phyloP scores from a whole-genome alignment of 1,140 invertebrate genomes.

The Batillaria attramentaria region DNA sequence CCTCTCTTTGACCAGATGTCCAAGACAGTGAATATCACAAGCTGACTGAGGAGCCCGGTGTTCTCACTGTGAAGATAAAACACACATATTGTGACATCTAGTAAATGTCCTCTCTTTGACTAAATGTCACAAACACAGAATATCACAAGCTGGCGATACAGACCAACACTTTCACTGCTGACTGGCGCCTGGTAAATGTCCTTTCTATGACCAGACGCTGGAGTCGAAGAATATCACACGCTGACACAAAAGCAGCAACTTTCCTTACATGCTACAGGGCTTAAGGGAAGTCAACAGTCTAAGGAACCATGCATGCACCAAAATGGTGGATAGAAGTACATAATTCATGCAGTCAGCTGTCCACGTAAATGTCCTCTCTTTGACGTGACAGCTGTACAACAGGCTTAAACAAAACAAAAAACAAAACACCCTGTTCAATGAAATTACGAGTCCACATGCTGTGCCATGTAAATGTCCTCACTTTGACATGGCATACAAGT shows the following conservation, averaged over 20 bases:
- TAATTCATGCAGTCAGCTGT: too few species aligned
- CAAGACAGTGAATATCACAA: too few species aligned
- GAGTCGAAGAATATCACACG: too few species aligned
- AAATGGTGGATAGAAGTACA: not conserved
- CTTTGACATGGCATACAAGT: slow-evolving; percentile 6
- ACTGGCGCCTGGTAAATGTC: slow-evolving; percentile 19
- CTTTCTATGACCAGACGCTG: slow-evolving; percentile 24
- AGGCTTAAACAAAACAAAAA: not conserved
- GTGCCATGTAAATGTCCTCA: slow-evolving; percentile 27
- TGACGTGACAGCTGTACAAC: slow-evolving; percentile 1
- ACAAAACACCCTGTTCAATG: not conserved
- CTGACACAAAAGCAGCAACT: not conserved
- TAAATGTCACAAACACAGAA: too few species aligned
- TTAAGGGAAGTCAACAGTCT: not conserved
- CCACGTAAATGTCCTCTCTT: slow-evolving; percentile 21
- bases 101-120: too few species aligned
- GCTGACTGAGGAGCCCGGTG: too few species aligned
- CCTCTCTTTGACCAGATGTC: too few species aligned
- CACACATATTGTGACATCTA: too few species aligned
- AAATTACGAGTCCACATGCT: not conserved
- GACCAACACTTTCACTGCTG: too few species aligned
- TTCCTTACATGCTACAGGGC: too few species aligned
- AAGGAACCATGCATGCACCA: not conserved
- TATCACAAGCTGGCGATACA: too few species aligned
- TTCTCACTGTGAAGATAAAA: too few species aligned